Evolutionary conservation across 2,888 invertebrate genomes (phyloP).

Genomic region (Rhodophaea formosa): DNA sequence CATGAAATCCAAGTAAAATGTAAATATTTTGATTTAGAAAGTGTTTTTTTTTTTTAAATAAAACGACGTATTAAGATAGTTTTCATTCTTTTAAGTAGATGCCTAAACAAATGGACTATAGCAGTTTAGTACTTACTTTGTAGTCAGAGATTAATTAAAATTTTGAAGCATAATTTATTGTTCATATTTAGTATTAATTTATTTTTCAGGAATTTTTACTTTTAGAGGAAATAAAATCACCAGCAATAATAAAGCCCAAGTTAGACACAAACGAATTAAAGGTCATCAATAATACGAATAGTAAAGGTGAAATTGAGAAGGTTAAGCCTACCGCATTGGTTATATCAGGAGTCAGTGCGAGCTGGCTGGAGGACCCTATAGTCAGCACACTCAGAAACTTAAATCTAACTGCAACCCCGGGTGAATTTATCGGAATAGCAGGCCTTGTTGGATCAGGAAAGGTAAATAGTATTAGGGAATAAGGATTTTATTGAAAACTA

Average conservation of each 20-base stretch:
- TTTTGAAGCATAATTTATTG: too few relatives aligned
- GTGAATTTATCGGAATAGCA: constrained; percentile 84
- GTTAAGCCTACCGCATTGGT: constrained; percentile 54
- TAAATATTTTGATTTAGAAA: too few relatives aligned
- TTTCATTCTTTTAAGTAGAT: too few relatives aligned
- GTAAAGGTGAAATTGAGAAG: constrained; percentile 41
- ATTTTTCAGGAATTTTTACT: constrained; percentile 63
- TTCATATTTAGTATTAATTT: not conserved
- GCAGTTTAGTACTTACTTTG: too few relatives aligned
- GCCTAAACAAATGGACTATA: too few relatives aligned
- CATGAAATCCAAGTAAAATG: too few relatives aligned
- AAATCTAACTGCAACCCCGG: constrained; percentile 72
- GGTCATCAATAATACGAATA: constrained; percentile 40
- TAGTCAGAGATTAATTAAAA: too few relatives aligned
- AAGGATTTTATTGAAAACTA: too few relatives aligned
- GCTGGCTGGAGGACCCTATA: constrained; percentile 69
- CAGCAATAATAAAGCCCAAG: constrained; percentile 42
- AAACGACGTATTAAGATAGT: too few relatives aligned
- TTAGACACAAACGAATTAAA: constrained; percentile 35
- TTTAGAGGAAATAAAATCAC: constrained; percentile 61
- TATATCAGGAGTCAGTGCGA: constrained; percentile 63
- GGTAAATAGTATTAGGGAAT: too few relatives aligned
- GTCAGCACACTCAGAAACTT: constrained; percentile 80
- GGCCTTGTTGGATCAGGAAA: constrained; percentile 91
- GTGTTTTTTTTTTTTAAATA: too few relatives aligned